A percentile compares a stretch with the other conserved stretches of the same genome.
phyloP scores from a whole-genome alignment of 2,797 vertebrate genomes.

The Hoplostethus mediterraneus region DNA sequence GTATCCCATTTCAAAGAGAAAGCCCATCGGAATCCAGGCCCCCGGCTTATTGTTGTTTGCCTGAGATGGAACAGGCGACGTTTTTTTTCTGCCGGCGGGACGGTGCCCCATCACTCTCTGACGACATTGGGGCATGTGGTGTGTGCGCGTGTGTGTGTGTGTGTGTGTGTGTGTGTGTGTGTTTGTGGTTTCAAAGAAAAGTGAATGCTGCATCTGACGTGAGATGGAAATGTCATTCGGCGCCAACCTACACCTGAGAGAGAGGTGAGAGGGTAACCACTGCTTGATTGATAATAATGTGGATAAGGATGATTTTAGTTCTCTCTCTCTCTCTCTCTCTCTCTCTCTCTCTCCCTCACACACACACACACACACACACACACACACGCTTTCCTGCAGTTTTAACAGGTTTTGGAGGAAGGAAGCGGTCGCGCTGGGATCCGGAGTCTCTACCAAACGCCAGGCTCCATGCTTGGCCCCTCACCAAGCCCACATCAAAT shows the following conservation, averaged over 20 bases:
- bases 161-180: constrained; percentile 11
- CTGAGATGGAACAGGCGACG: constrained; percentile 83
- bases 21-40: constrained; percentile 77
- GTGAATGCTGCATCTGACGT: constrained; percentile 56
- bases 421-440: constrained; percentile 77
- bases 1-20: constrained; percentile 89
- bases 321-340: constrained; percentile 17
- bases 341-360: no score
- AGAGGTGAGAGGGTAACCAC: background rate
- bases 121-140: constrained; percentile 71
- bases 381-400: constrained; percentile 39
- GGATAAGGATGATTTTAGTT: background rate
- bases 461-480: constrained; percentile 73
- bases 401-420: constrained; percentile 68
- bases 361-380: constrained; percentile 24
- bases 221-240: constrained; percentile 62
- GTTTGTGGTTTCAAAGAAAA: constrained; percentile 51
- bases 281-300: background rate
- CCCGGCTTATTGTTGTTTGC: constrained; percentile 84
- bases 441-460: constrained; percentile 69
- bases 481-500: constrained; percentile 81
- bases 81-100: constrained; percentile 78
- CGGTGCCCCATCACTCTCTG: constrained; percentile 78
- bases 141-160: background rate
- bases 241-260: background rate